Percentiles rank a stretch among this genome's conserved stretches.
These are phyloP conservation scores for Lithophane semibrunnea DNA, from an alignment of 2,888 invertebrate species.

Conservation along the genomic window DNA sequence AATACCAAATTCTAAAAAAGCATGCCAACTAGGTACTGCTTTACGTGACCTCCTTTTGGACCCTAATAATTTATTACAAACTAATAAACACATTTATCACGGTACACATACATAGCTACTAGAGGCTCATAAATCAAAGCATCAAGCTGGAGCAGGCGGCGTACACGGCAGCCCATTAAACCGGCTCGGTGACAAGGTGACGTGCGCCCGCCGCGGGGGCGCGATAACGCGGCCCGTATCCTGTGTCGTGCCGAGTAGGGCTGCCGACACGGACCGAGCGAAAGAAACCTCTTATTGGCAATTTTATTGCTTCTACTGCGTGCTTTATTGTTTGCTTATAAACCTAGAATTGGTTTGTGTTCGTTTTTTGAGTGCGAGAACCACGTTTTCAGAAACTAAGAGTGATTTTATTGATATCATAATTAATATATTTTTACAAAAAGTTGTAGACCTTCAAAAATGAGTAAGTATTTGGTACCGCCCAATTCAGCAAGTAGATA, in stretches of 20 bases:
- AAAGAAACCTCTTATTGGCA: conserved; percentile 50
- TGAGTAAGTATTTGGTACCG: not conserved
- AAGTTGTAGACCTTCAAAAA: not conserved
- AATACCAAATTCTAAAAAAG: not conserved
- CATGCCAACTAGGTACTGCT: not conserved
- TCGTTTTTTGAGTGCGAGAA: not conserved
- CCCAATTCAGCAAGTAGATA: conserved; percentile 12
- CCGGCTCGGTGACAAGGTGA: conserved; percentile 89
- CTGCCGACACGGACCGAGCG: conserved; percentile 38
- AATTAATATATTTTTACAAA: not conserved
- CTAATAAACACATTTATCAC: conserved; percentile 68
- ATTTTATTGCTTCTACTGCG: conserved; percentile 41
- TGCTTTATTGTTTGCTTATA: conserved; percentile 37
- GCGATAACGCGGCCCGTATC: conserved; percentile 86
- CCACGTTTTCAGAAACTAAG: not conserved
- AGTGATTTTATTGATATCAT: conserved; percentile 3
- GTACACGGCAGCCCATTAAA: conserved; percentile 87
- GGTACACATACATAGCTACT: conserved; percentile 60
- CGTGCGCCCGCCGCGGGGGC: conserved; percentile 83
- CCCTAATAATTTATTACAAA: conserved; percentile 59
- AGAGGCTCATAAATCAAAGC: conserved; percentile 76
- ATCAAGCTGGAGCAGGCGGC: conserved; percentile 78
- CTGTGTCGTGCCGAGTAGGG: conserved; percentile 75
- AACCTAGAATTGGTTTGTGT: conserved; percentile 22
- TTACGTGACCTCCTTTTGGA: conserved; percentile 37